phyloP scores from a whole-genome alignment of 2,888 invertebrate species.

The Diachrysia chrysitis region DNA sequence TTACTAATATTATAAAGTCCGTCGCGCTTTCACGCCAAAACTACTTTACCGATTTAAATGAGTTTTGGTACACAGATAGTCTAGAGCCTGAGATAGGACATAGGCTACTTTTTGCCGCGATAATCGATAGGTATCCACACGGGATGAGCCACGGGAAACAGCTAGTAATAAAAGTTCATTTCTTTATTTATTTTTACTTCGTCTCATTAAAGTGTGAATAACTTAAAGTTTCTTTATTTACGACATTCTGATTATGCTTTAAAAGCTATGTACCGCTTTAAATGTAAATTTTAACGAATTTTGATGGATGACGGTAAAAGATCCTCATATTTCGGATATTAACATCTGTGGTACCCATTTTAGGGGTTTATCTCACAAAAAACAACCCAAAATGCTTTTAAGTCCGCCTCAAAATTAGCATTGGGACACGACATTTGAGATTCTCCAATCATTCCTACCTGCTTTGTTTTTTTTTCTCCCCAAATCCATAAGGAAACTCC shows the following conservation, averaged over 20 bases:
- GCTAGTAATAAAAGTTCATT: too few species aligned
- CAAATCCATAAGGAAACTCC: slow-evolving; percentile 52
- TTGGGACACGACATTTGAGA: slow-evolving; percentile 55
- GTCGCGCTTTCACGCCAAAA: too few species aligned
- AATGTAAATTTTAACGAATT: neutral
- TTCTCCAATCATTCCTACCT: slow-evolving; percentile 51
- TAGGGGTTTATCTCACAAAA: slow-evolving; percentile 35
- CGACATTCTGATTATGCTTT: neutral
- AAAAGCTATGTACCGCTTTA: neutral
- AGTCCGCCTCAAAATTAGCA: slow-evolving; percentile 54
- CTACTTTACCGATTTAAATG: too few species aligned
- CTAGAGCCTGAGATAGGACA: too few species aligned
- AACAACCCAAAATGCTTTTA: slow-evolving; percentile 51
- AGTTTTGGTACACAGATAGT: too few species aligned
- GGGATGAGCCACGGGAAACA: too few species aligned
- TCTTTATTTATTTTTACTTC: too few species aligned
- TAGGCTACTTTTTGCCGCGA: too few species aligned
- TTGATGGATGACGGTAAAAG: neutral
- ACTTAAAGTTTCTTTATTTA: neutral
- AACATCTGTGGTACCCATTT: slow-evolving; percentile 35
- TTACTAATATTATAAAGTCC: too few species aligned
- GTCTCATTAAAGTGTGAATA: neutral
- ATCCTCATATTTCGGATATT: slow-evolving; percentile 29
- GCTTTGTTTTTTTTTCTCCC: slow-evolving; percentile 43
- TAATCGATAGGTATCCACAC: too few species aligned